phyloP scores from a whole-genome alignment of 2,797 vertebrate genomes.

The Amniataba percoides region DNA sequence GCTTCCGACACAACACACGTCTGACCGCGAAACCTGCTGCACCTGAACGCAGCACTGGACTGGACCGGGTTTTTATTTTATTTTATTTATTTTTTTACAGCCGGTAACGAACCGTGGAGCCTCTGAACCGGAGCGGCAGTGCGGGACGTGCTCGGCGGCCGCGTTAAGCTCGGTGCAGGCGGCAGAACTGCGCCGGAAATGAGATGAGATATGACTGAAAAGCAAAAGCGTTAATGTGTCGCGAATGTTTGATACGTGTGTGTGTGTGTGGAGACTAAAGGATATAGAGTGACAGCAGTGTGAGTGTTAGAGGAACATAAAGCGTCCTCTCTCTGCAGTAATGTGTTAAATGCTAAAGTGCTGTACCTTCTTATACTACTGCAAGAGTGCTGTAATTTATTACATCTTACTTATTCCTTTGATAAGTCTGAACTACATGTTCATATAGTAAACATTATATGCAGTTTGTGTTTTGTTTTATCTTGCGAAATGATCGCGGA shows the following conservation, averaged over 20 bases:
- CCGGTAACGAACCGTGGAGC: background rate
- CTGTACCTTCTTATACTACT: too few species aligned
- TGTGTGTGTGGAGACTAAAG: background rate
- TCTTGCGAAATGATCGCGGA: fast-evolving
- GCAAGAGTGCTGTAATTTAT: background rate
- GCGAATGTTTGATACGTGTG: background rate
- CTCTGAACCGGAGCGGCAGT: background rate
- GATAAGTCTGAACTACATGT: too few species aligned
- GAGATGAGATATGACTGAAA: constrained; percentile 9
- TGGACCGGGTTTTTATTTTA: background rate
- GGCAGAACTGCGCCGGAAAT: constrained; percentile 12
- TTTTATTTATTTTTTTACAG: too few species aligned
- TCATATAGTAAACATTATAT: too few species aligned
- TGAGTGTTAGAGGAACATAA: background rate
- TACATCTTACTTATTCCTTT: background rate
- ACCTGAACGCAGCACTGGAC: background rate
- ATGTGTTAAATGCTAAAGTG: too few species aligned
- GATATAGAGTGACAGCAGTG: background rate
- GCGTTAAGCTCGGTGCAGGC: background rate
- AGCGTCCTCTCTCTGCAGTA: too few species aligned
- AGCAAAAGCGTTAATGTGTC: constrained; percentile 27
- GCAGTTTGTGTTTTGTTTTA: too few species aligned
- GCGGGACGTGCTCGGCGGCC: constrained; percentile 14
- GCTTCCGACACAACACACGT: too few species aligned
- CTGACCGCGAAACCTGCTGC: background rate